Base-by-base conservation (phyloP, 2,797 vertebrate genomes). In the Bradypodion ventrale region DNA sequence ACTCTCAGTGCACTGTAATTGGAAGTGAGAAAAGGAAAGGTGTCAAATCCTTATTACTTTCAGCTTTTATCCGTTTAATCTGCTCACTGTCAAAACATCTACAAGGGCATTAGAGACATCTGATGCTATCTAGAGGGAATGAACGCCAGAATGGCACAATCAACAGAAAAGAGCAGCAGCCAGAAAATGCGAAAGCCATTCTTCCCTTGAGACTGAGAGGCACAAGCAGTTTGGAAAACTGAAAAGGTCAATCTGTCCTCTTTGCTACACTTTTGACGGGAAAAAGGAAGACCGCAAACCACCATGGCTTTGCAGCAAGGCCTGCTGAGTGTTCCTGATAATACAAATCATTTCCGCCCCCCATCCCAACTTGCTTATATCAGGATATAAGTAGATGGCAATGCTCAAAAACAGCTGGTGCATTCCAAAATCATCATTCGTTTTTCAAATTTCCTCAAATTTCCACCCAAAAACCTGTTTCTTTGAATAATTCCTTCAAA, bases 71-170 rank as follows among this genome's bases (percentile, higher is more conserved):
- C 80, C 75, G 3, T 85, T 89, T 84, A 62, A 63, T 40, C 19
- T 5, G 5, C 27, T 70, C 56, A 69, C 8, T 83, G 81, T 63
- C 85, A 75, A 69, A 42, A 72, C 69, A 91, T 68, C 76, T 56
- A 40, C 68, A 85, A 40, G 77, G 85, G 74, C 75, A 90, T 82
- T 82, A 89, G 21, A 60, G 87, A 90, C 84, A 89, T 85, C 70
- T 85, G 83, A 80, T 80, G 77, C 77, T 80, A 75, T 77, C 52
- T 77, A 65, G 0, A 3, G 35, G 29, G 59, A 82, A 63, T 52
- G 88, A 7, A 37, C 63, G 84, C 65, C 75, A 65, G 49, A 83
- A n/a, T 52, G 70, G 35, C 44, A 82, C 19, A 69, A 1, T 42
- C 42, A 75, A 29, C 8, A 63, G 23, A 84, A 35, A 49, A 69